A percentile compares a stretch with the other conserved stretches of the same genome.
Conservation (phyloP, 1,140 invertebrate genomes). For the Pachyrhynchus sulphureomaculatus region DNA sequence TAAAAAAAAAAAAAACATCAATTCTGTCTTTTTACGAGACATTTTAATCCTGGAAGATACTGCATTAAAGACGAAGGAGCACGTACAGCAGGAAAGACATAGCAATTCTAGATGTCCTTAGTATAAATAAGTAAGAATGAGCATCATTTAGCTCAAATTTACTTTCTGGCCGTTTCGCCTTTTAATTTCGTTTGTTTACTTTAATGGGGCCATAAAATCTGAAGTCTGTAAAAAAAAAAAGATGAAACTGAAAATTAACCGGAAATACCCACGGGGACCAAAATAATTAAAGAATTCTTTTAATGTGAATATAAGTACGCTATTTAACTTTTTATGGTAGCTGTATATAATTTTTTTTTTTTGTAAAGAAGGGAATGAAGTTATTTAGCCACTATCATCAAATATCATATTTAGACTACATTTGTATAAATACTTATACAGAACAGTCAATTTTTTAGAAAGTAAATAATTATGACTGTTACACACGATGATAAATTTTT, state of each 20-base stretch:
- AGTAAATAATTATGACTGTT: too few species aligned
- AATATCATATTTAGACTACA: too few species aligned
- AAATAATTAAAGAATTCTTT: neutral
- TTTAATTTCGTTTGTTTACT: conserved; percentile 28
- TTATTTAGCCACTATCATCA: too few species aligned
- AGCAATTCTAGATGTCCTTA: conserved; percentile 12
- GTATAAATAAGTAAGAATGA: conserved; percentile 21
- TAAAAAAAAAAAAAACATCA: conserved; percentile 12
- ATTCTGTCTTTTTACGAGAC: conserved; percentile 32
- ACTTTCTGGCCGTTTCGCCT: conserved; percentile 22
- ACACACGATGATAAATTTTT: too few species aligned
- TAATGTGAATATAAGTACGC: too few species aligned
- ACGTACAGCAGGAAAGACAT: conserved; percentile 20
- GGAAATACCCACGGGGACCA: too few species aligned
- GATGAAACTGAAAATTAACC: neutral
- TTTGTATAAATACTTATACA: too few species aligned
- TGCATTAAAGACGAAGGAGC: conserved; percentile 13
- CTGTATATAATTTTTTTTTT: too few species aligned
- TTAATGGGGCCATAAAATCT: conserved; percentile 21
- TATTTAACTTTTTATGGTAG: too few species aligned
- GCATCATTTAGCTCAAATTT: conserved; percentile 23
- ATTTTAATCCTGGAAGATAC: conserved; percentile 26
- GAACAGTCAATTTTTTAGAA: too few species aligned
- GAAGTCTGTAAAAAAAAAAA: neutral
- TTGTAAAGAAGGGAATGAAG: too few species aligned